Conservation (phyloP, 2,888 invertebrate species). For the Trichacis sp. region DNA sequence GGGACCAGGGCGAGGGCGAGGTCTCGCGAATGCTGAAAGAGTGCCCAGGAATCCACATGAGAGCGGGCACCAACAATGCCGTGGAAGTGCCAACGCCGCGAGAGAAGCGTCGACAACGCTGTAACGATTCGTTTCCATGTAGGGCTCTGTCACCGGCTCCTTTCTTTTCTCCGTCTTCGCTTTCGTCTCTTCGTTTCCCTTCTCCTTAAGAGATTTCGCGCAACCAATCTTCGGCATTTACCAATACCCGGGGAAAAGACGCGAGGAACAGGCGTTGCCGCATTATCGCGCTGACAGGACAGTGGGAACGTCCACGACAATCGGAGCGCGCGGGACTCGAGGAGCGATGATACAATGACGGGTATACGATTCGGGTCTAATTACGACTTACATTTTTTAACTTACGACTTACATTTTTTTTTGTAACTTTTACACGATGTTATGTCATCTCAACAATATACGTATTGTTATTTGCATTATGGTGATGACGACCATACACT, state of each 20-base stretch:
- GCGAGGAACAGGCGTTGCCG: constrained; percentile 18
- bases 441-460: too few species aligned
- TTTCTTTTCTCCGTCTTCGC: constrained; percentile 3
- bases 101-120: constrained; percentile 47
- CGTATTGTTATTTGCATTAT: too few species aligned
- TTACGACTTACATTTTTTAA: too few species aligned
- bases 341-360: too few species aligned
- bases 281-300: constrained; percentile 22
- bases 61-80: constrained; percentile 54
- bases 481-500: too few species aligned
- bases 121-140: constrained; percentile 60
- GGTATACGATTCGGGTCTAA: too few species aligned
- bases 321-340: not conserved
- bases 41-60: constrained; percentile 50
- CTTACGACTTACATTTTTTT: too few species aligned
- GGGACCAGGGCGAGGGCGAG: constrained; percentile 47
- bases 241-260: constrained; percentile 16
- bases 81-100: constrained; percentile 22
- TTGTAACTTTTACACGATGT: too few species aligned
- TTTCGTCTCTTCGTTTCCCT: constrained; percentile 10
- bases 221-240: constrained; percentile 28
- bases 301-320: constrained; percentile 8
- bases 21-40: constrained; percentile 42
- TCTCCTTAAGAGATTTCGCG: constrained; percentile 13
- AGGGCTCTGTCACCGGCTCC: constrained; percentile 39